These are phyloP conservation scores for Adoxophyes honmai DNA, from an alignment of 1,140 invertebrate species.

Conservation along the genomic window DNA sequence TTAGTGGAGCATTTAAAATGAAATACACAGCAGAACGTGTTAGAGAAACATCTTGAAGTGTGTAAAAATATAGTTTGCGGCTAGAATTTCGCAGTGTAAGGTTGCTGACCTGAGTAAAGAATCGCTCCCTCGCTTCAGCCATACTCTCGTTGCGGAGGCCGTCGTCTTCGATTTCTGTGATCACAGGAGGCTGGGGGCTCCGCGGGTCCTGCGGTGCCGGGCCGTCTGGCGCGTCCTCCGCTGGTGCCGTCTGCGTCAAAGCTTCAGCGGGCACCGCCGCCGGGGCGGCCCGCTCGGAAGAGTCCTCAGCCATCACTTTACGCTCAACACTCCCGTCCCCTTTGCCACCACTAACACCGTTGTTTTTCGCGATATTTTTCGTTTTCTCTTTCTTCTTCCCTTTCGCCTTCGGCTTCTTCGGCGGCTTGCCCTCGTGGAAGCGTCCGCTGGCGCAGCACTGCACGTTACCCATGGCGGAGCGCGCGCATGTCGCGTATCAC, in stretches of 20 bases:
- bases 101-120: constrained; percentile 61
- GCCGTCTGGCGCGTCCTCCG: constrained; percentile 21
- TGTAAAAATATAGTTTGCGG: background rate
- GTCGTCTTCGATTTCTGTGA: constrained; percentile 34
- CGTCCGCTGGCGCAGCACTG: constrained; percentile 73
- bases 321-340: constrained; percentile 38
- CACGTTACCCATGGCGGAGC: constrained; percentile 72
- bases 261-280: constrained; percentile 17
- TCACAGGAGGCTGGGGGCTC: constrained; percentile 26
- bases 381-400: constrained; percentile 53
- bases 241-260: constrained; percentile 32
- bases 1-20: constrained; percentile 3
- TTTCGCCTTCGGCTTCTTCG: constrained; percentile 54
- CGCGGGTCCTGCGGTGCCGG: constrained; percentile 22
- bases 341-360: constrained; percentile 49
- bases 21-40: background rate
- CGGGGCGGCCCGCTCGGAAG: constrained; percentile 41
- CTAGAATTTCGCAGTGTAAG: background rate
- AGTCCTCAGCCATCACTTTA: constrained; percentile 57
- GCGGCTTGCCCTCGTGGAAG: constrained; percentile 52
- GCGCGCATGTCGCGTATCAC: constrained; percentile 68
- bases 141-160: constrained; percentile 50
- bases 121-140: constrained; percentile 61
- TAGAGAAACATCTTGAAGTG: background rate
- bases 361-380: constrained; percentile 44